Evolutionary conservation across 1,140 invertebrate species (phyloP).

Genomic region (Chymomyza costata): DNA sequence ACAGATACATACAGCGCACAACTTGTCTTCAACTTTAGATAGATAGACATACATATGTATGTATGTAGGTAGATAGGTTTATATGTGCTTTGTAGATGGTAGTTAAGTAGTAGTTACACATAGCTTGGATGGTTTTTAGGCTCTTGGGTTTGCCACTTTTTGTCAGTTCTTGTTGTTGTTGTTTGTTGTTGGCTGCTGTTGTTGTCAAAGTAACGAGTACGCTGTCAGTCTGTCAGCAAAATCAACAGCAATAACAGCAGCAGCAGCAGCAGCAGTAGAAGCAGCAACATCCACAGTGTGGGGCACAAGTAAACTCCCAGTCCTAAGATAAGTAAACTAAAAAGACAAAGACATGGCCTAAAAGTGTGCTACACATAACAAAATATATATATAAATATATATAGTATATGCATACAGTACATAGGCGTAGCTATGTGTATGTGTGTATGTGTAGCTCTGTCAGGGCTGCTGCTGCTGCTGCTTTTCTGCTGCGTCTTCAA

Average conservation of each 20-base stretch:
- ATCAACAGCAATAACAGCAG: constrained; percentile 8
- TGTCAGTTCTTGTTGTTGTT: no score
- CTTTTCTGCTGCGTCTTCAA: constrained; percentile 45
- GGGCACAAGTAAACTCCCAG: background rate
- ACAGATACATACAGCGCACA: constrained; percentile 37
- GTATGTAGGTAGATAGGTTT: no score
- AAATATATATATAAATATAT: constrained; percentile 51
- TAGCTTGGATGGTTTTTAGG: no score
- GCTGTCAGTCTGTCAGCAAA: constrained; percentile 64
- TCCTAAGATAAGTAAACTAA: constrained; percentile 60
- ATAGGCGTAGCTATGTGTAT: background rate
- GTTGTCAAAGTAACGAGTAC: constrained; percentile 71
- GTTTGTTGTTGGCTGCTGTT: constrained; percentile 55
- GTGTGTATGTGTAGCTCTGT: constrained; percentile 7
- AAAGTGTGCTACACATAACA: constrained; percentile 69
- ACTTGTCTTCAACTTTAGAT: constrained; percentile 19
- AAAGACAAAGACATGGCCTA: constrained; percentile 69
- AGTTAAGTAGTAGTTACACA: no score
- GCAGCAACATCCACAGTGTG: no score
- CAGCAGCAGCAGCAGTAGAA: background rate
- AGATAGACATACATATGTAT: no score
- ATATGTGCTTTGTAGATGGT: no score
- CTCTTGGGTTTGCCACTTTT: background rate
- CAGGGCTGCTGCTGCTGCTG: constrained; percentile 19
- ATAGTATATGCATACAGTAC: constrained; percentile 22